A percentile compares a stretch with the other conserved stretches of the same genome.
phyloP scores from a whole-genome alignment of 2,888 invertebrate species.

The Apamea monoglypha region DNA sequence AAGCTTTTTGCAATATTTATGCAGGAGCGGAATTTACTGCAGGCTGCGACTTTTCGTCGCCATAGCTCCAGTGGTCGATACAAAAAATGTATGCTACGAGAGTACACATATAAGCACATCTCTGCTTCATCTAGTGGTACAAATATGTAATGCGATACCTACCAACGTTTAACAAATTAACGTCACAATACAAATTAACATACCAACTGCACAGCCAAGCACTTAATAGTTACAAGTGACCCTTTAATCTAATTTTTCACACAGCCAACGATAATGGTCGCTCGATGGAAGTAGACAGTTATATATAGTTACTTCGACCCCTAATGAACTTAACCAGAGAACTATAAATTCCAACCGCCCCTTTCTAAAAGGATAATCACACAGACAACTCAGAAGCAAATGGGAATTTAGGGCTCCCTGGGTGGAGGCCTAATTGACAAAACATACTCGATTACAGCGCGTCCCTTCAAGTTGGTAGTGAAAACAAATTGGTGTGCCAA shows the following conservation, averaged over 20 bases:
- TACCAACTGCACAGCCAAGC: constrained; percentile 8
- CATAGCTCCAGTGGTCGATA: not conserved
- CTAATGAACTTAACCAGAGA: constrained; percentile 85
- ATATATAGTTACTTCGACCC: constrained; percentile 73
- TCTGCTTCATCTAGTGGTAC: not conserved
- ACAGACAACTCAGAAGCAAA: constrained; percentile 82
- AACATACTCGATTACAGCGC: constrained; percentile 81
- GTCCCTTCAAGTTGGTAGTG: constrained; percentile 68
- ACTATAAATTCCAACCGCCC: constrained; percentile 85
- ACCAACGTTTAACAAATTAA: constrained; percentile 22
- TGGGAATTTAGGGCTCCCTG: constrained; percentile 84
- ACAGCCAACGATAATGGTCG: constrained; percentile 47
- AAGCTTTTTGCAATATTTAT: constrained; percentile 16
- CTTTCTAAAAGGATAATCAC: constrained; percentile 87
- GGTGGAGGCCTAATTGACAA: constrained; percentile 85
- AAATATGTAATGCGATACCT: not conserved
- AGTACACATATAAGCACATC: not conserved
- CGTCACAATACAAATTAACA: constrained; percentile 27
- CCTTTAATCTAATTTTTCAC: constrained; percentile 56
- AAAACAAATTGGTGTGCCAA: constrained; percentile 73
- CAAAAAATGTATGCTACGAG: not conserved
- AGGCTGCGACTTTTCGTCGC: not conserved
- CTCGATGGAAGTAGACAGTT: constrained; percentile 65
- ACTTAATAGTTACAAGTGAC: constrained; percentile 29
- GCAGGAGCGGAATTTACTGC: not conserved